Evolutionary conservation across 1,140 invertebrate species (phyloP).

Genomic region (Drosophila kurseongensis): DNA sequence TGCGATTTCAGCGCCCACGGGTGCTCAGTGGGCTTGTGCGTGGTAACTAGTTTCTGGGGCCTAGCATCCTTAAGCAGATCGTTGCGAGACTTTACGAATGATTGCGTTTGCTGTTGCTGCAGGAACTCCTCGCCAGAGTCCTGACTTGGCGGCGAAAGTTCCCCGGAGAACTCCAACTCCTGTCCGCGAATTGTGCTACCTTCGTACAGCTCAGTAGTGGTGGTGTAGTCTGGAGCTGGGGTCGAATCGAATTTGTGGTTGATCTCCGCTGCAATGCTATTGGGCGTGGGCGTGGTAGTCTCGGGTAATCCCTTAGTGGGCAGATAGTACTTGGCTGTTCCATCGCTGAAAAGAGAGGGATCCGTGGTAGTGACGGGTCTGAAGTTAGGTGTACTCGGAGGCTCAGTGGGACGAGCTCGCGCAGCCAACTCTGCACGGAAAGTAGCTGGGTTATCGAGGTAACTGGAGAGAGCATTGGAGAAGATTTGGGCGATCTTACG

Average conservation of each 20-base stretch:
- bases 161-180: constrained; percentile 69
- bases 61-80: constrained; percentile 61
- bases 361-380: constrained; percentile 68
- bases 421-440: constrained; percentile 89
- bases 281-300: constrained; percentile 76
- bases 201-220: constrained; percentile 63
- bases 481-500: constrained; percentile 92
- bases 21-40: constrained; percentile 84
- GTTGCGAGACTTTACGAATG: constrained; percentile 78
- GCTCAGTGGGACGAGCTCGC: constrained; percentile 91
- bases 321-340: constrained; percentile 77
- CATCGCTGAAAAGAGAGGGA: constrained; percentile 66
- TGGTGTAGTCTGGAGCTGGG: constrained; percentile 49
- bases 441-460: constrained; percentile 91
- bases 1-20: constrained; percentile 77
- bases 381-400: constrained; percentile 85
- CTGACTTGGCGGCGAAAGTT: constrained; percentile 61
- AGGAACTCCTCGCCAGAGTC: constrained; percentile 78
- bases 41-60: constrained; percentile 67
- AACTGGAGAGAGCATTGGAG: constrained; percentile 91
- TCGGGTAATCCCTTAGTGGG: constrained; percentile 70
- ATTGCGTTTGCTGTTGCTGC: constrained; percentile 81
- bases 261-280: constrained; percentile 84
- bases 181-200: constrained; percentile 56
- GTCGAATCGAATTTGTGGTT: constrained; percentile 84